Conservation (phyloP, 1,140 invertebrate species). For the Conus ventricosus region DNA sequence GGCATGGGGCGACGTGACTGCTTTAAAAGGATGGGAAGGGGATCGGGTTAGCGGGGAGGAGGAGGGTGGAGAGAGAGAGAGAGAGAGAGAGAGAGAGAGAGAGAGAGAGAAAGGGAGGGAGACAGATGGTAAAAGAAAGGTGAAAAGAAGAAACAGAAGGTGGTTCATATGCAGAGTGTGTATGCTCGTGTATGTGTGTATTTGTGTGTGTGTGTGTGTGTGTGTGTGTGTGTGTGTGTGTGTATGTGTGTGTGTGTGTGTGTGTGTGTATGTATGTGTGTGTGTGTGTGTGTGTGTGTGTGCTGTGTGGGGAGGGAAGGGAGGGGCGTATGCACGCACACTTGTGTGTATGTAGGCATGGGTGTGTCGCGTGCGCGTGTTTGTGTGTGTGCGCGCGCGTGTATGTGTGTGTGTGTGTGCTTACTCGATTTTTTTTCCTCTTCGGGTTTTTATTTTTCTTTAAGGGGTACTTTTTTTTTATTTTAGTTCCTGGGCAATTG, state of each 20-base stretch:
- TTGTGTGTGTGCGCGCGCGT: conserved; percentile 7
- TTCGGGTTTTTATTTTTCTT: too few species aligned
- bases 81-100: conserved; percentile 5
- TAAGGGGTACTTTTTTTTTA: too few species aligned
- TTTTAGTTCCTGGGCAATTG: too few species aligned
- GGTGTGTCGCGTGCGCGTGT: conserved; percentile 12
- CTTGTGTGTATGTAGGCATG: background rate
- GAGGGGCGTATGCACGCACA: background rate
- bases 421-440: too few species aligned
- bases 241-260: background rate
- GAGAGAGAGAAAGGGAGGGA: background rate
- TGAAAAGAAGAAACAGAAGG: background rate
- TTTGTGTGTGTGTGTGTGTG: conserved; percentile 27
- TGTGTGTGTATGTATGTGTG: conserved; percentile 23
- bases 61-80: background rate
- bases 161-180: background rate
- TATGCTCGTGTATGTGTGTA: background rate
- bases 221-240: conserved; percentile 12
- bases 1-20: too few species aligned
- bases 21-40: too few species aligned
- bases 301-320: background rate
- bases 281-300: conserved; percentile 30
- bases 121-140: background rate
- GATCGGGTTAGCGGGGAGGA: background rate
- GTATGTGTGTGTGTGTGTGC: background rate